Evolutionary conservation across 2,888 invertebrate species (phyloP).

Genomic region (Congeria kusceri): DNA sequence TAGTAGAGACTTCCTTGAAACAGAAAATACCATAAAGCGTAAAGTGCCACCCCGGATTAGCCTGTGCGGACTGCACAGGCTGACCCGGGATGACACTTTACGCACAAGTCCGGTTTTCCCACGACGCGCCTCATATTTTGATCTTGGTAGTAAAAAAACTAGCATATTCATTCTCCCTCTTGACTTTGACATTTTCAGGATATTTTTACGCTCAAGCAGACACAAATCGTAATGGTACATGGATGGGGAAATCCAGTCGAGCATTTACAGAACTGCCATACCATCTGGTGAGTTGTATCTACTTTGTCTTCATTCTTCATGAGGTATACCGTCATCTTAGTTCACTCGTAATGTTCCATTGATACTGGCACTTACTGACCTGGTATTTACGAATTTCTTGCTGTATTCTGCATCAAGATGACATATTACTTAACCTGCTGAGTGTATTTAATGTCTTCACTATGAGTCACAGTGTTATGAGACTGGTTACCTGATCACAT

Average conservation of each 20-base stretch:
- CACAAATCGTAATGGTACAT: conserved; percentile 69
- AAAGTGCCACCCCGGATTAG: no score
- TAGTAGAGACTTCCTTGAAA: no score
- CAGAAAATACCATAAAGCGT: no score
- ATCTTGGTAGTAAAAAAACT: no score
- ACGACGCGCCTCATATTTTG: no score
- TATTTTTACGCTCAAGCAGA: conserved; percentile 79
- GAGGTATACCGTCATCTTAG: not conserved
- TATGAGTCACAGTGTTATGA: no score
- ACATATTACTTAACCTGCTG: not conserved
- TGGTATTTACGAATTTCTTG: not conserved
- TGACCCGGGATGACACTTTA: no score
- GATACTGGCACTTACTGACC: no score
- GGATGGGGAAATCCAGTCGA: conserved; percentile 73
- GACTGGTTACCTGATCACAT: no score
- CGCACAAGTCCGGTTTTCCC: no score
- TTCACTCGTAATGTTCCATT: not conserved
- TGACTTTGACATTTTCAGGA: conserved; percentile 62
- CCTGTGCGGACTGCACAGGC: no score
- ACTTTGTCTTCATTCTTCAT: not conserved
- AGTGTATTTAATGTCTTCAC: no score
- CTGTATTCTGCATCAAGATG: not conserved
- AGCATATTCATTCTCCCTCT: not conserved
- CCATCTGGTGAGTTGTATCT: conserved; percentile 79
- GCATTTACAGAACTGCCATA: conserved; percentile 82